Evolutionary conservation across 2,113 vertebrate genomes (phyloP).

Genomic region (Sapajus apella): DNA sequence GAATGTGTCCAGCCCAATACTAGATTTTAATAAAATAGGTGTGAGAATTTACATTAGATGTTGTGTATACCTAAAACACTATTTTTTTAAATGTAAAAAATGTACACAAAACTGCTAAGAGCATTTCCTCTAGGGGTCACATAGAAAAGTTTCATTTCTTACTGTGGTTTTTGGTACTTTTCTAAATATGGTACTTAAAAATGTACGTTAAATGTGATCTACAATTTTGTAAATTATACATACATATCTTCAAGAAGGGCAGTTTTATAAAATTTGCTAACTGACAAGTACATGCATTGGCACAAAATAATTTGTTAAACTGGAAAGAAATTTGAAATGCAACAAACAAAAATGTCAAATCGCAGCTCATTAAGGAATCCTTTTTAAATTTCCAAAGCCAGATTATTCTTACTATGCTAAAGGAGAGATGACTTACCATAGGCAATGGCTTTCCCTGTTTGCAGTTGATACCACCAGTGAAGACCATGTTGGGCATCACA

Average conservation of each 20-base stretch:
- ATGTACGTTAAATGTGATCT: background rate
- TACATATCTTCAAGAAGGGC: background rate
- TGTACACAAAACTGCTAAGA: background rate
- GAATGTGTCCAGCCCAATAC: background rate
- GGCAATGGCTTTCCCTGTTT: slow-evolving; percentile 33
- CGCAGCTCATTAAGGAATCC: rapidly evolving
- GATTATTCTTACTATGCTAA: background rate
- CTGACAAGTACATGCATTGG: rapidly evolving
- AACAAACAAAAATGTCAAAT: background rate
- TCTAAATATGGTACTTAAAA: background rate
- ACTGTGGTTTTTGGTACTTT: background rate
- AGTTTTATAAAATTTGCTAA: background rate
- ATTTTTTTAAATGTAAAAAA: background rate
- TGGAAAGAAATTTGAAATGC: background rate
- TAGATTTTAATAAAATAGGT: background rate
- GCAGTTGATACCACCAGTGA: slow-evolving; percentile 81
- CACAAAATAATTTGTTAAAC: background rate
- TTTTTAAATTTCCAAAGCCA: background rate
- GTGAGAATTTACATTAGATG: background rate
- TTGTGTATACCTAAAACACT: background rate
- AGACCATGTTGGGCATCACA: slow-evolving; percentile 91
- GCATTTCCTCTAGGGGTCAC: background rate
- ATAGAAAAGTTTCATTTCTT: background rate
- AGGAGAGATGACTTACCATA: slow-evolving; percentile 47
- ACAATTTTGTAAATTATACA: background rate